These are phyloP conservation scores for Antheraea assamensis DNA, from an alignment of 2,888 invertebrate genomes.

Conservation along the genomic window DNA sequence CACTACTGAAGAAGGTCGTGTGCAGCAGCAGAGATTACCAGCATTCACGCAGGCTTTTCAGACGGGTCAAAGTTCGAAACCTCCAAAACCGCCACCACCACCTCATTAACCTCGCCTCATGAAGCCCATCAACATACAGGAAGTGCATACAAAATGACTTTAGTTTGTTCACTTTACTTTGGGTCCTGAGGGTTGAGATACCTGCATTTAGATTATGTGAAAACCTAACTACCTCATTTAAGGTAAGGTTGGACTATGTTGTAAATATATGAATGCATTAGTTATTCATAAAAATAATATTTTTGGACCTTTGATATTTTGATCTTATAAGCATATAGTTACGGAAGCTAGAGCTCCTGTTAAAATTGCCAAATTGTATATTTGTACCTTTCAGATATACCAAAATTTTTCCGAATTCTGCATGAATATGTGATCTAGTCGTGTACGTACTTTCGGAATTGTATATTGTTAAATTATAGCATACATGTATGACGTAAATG, in stretches of 20 bases:
- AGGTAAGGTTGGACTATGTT: constrained; percentile 77
- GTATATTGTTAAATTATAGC: constrained; percentile 77
- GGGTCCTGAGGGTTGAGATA: constrained; percentile 40
- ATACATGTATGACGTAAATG: constrained; percentile 69
- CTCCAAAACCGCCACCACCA: constrained; percentile 72
- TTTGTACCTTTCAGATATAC: constrained; percentile 74
- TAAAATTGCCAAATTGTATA: constrained; percentile 77
- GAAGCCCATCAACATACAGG: constrained; percentile 22
- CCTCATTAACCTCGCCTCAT: constrained; percentile 60
- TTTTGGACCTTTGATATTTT: constrained; percentile 57
- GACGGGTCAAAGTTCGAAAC: constrained; percentile 74
- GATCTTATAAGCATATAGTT: constrained; percentile 47
- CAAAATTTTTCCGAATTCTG: constrained; percentile 81
- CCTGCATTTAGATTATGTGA: constrained; percentile 73
- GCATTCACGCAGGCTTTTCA: constrained; percentile 78
- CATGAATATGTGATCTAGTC: constrained; percentile 82
- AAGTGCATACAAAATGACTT: constrained; percentile 8
- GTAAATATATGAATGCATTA: constrained; percentile 71
- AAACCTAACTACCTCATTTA: constrained; percentile 75
- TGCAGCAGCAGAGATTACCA: constrained; percentile 64
- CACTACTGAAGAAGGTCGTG: constrained; percentile 56
- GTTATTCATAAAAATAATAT: constrained; percentile 53
- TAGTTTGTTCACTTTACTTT: constrained; percentile 21
- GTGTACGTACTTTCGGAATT: constrained; percentile 82
- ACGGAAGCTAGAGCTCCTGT: constrained; percentile 51